Evolutionary conservation across 35 echinoderm and acorn worm species (phyloP).

Genomic region (Stichopus chloronotus): DNA sequence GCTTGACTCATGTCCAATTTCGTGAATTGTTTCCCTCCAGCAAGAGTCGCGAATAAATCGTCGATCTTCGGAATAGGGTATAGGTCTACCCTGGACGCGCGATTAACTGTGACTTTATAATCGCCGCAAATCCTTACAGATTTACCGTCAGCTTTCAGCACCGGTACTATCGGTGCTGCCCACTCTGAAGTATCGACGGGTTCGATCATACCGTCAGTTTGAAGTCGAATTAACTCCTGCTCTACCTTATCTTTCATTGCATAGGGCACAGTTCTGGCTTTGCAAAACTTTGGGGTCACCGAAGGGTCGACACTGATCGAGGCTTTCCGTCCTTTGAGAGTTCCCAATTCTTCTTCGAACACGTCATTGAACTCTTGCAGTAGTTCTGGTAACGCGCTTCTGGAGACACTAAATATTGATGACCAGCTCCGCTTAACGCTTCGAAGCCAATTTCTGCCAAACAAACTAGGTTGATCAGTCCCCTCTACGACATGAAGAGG

Average conservation of each 20-base stretch:
- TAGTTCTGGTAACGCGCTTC: not conserved
- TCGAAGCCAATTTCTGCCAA: constrained; percentile 55
- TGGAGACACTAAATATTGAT: not conserved
- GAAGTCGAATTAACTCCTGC: constrained; percentile 10
- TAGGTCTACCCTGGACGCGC: constrained; percentile 37
- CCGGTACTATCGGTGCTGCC: constrained; percentile 64
- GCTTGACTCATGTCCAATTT: constrained; percentile 63
- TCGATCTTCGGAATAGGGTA: constrained; percentile 66
- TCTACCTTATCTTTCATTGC: constrained; percentile 8
- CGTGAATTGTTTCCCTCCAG: constrained; percentile 37
- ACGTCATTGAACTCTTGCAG: not conserved
- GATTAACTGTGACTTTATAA: constrained; percentile 62
- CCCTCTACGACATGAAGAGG: constrained; percentile 40
- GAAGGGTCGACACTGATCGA: constrained; percentile 32
- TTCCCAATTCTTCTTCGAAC: constrained; percentile 43
- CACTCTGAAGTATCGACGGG: constrained; percentile 28
- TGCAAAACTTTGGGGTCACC: constrained; percentile 23
- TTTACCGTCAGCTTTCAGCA: constrained; percentile 38
- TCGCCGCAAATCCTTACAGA: constrained; percentile 68
- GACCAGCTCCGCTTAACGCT: not conserved
- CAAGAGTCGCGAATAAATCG: constrained; percentile 55
- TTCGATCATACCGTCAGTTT: constrained; percentile 29
- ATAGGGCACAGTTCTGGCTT: constrained; percentile 64
- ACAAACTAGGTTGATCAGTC: constrained; percentile 28
- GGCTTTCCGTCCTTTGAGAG: constrained; percentile 25